Evolutionary conservation across 2,113 vertebrate genomes (phyloP).

Genomic region (Phrynosoma platyrhinos): DNA sequence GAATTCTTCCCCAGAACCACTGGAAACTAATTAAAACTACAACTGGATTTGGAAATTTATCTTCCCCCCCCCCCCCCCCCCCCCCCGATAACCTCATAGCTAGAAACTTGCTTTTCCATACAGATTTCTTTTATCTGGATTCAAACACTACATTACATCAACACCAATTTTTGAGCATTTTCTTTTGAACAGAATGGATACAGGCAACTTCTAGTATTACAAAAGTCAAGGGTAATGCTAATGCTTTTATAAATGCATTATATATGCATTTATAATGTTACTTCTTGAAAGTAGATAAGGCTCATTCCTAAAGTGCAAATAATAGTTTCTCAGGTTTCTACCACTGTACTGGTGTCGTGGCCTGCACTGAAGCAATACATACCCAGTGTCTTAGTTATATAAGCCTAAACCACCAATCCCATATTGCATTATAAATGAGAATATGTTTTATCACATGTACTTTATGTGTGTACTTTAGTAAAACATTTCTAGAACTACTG

Average conservation of each 20-base stretch:
- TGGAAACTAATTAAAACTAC: not conserved
- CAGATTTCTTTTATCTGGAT: not conserved
- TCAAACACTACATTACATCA: not conserved
- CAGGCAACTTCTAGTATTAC: not conserved
- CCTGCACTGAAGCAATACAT: not conserved
- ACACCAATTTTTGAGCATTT: not conserved
- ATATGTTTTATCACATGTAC: not conserved
- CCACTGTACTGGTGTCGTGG: not conserved
- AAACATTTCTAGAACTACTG: not conserved
- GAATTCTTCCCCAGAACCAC: not conserved
- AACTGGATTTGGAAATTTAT: not conserved
- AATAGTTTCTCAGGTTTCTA: not conserved
- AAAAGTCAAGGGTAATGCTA: not conserved
- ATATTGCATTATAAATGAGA: not conserved
- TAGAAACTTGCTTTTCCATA: not conserved
- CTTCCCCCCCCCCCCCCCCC: too few species aligned
- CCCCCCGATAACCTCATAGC: accelerated
- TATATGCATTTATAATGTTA: not conserved
- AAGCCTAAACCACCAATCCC: not conserved
- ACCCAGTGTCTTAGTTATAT: not conserved
- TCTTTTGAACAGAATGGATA: not conserved
- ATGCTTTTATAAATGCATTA: not conserved
- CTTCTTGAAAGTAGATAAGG: too few species aligned
- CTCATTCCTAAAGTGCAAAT: too few species aligned
- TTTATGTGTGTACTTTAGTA: not conserved